Conservation (phyloP, 2,888 invertebrate genomes). For the Heliconius sara region DNA sequence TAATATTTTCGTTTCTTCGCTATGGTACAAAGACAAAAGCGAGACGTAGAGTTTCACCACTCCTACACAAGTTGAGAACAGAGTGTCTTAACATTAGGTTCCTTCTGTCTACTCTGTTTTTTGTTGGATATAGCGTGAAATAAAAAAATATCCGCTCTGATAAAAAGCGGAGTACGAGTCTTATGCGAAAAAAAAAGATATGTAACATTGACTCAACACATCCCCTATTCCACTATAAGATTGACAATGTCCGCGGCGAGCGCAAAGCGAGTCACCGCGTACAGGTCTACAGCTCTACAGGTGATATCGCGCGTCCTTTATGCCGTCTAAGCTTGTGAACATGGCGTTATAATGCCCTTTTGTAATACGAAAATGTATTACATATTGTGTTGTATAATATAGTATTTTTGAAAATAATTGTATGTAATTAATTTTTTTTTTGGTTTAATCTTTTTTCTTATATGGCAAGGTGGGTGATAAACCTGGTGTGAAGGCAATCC, state of each 20-base stretch:
- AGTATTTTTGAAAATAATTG: conserved; percentile 25
- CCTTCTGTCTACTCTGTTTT: no score
- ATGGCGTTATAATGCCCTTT: conserved; percentile 44
- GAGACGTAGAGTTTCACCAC: no score
- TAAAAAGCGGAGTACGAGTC: no score
- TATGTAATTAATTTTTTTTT: conserved; percentile 13
- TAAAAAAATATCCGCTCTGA: no score
- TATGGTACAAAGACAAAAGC: no score
- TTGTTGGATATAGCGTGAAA: neutral
- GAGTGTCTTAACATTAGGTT: no score
- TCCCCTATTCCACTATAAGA: conserved; percentile 47
- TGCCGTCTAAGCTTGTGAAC: conserved; percentile 44
- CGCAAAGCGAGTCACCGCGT: conserved; percentile 68
- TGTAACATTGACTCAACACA: conserved; percentile 30
- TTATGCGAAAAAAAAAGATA: neutral
- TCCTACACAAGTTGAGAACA: no score
- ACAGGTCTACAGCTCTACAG: conserved; percentile 72
- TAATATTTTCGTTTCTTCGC: no score
- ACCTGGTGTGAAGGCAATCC: neutral
- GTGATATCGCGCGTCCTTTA: conserved; percentile 70
- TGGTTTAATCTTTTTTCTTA: neutral
- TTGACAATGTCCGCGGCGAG: conserved; percentile 77
- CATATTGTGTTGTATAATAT: neutral
- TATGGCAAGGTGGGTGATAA: neutral
- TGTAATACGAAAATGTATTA: conserved; percentile 32